Evolutionary conservation across 2,113 vertebrate genomes (phyloP), one percentile per base, ranked within the genome.

Genomic region (Irena cyanogastra): DNA sequence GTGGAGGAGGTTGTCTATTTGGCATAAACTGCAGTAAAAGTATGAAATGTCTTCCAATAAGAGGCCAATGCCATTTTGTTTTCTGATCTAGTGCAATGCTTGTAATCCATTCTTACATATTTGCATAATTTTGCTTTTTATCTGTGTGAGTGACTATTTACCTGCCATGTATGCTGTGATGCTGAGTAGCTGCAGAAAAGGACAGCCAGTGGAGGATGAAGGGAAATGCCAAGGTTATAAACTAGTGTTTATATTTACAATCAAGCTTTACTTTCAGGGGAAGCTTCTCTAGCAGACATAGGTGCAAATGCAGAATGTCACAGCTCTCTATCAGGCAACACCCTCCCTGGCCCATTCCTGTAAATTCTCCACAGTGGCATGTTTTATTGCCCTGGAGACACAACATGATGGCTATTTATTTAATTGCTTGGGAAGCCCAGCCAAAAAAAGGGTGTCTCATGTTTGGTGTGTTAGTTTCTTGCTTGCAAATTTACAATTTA

Each of bases 401-500:
- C 82, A 95, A 84, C 87, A 54, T 88, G 97, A 94, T 90, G 93
- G 94, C 94, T 97, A 97, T 97, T 98, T 97, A 94, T 95, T 98
- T 97, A 98, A 98, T 98, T 97, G 97, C 97, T 95, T 93, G 65
- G 95, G 97, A 98, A 98, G 64, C 78, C 76, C 87, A 93, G 97
- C 87, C 87, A 96, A 97, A 96, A 96, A 78, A 90, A 97, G 90
- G 92, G 92, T 92, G 88, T 71, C 96, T 97, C 95, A 77, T 80
- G 84, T 88, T 97, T 81, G 94, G 87, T 63, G 50, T 81, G 92
- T 93, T 97, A 96, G 97, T 93, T 98, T 98, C 97, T 97, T 97
- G 97, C 95, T 95, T 95, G 79, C 88, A 97, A 98, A 98, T 98
- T 98, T 98, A 98, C 97, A 98, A 11, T 97, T 97, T 96, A 97